Conservation (phyloP, 2,797 vertebrate genomes). For the Semaprochilodus insignis region DNA sequence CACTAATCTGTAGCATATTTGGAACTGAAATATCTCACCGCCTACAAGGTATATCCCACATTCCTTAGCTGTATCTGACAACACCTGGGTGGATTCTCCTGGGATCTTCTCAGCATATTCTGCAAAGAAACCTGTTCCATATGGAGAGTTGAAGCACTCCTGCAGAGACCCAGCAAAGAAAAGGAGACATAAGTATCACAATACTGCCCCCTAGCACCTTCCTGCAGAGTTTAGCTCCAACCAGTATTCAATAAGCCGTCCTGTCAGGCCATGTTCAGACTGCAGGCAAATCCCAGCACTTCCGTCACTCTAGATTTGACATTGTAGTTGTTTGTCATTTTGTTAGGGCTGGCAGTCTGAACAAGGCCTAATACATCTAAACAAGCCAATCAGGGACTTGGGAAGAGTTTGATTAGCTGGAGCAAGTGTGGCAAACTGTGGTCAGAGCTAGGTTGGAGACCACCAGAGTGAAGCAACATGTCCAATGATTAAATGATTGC, state of each 20-base stretch:
- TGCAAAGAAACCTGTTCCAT: slow-evolving; percentile 89
- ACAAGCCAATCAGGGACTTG: too few relatives aligned
- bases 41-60: slow-evolving; percentile 89
- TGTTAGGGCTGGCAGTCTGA: too few relatives aligned
- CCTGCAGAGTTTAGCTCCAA: too few relatives aligned
- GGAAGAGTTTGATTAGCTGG: too few relatives aligned
- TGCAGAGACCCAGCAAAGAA: slow-evolving; percentile 57
- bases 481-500: not conserved
- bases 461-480: not conserved
- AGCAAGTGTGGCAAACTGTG: too few relatives aligned
- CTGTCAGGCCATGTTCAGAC: too few relatives aligned
- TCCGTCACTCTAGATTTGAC: too few relatives aligned
- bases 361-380: too few relatives aligned
- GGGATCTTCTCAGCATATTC: slow-evolving; percentile 93
- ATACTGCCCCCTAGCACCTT: not conserved
- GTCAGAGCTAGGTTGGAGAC: too few relatives aligned
- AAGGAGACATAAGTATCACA: not conserved
- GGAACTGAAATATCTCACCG: slow-evolving; percentile 75
- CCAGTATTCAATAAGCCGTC: too few relatives aligned
- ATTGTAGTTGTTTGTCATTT: too few relatives aligned
- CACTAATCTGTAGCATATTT: not conserved
- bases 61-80: slow-evolving; percentile 90
- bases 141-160: slow-evolving; percentile 98
- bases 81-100: slow-evolving; percentile 86
- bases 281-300: too few relatives aligned